phyloP scores from a whole-genome alignment of 2,113 vertebrate genomes.

The Sander lucioperca region DNA sequence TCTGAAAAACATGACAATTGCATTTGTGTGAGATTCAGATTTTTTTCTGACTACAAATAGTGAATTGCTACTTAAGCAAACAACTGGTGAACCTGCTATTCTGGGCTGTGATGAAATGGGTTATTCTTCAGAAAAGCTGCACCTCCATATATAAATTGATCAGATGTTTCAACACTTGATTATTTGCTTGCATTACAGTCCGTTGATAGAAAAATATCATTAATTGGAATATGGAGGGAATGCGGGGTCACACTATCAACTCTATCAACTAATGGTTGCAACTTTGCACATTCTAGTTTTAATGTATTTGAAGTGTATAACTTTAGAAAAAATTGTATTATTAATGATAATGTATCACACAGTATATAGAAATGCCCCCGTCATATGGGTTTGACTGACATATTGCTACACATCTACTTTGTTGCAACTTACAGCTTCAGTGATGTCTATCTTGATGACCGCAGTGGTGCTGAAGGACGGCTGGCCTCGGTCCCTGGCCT shows the following conservation, averaged over 20 bases:
- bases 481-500: conserved; percentile 93
- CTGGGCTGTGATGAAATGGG: not conserved
- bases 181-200: not conserved
- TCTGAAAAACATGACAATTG: conserved; percentile 87
- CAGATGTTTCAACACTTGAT: not conserved
- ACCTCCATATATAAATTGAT: not conserved
- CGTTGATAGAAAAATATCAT: not conserved
- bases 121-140: not conserved
- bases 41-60: not conserved
- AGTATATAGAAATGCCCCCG: not conserved
- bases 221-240: not conserved
- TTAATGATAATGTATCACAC: not conserved
- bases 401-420: not conserved
- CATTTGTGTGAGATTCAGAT: conserved; percentile 54
- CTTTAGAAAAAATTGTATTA: not conserved
- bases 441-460: conserved; percentile 95
- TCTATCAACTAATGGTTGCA: not conserved
- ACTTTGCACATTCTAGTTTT: not conserved
- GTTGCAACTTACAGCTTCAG: conserved; percentile 90
- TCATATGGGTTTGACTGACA: not conserved
- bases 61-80: not conserved
- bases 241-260: not conserved
- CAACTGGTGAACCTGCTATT: not conserved
- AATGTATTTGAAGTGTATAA: not conserved
- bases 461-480: conserved; percentile 96